Conservation (phyloP, 1,140 invertebrate species). For the Neodiprion virginianus region DNA sequence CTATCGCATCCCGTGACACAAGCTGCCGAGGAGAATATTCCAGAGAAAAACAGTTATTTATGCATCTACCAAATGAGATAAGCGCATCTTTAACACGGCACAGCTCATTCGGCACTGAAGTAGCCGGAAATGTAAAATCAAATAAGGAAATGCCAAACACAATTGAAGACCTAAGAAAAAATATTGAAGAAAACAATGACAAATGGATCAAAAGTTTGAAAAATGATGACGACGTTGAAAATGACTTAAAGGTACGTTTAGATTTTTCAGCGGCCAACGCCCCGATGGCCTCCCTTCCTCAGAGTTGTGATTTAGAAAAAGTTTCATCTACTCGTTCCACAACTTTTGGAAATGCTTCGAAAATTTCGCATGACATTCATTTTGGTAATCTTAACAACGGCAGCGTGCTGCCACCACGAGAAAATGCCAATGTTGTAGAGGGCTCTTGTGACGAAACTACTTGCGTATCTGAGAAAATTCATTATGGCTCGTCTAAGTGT, state of each 20-base stretch:
- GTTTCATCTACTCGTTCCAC: no score
- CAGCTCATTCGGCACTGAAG: background rate
- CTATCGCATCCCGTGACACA: background rate
- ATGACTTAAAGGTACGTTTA: background rate
- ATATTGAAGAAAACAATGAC: background rate
- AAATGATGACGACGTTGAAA: background rate
- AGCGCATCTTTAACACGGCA: background rate
- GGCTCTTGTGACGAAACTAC: background rate
- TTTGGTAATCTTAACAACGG: no score
- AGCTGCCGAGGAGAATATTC: background rate
- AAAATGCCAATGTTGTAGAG: background rate
- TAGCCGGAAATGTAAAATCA: background rate
- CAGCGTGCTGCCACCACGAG: background rate
- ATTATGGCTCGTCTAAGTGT: background rate
- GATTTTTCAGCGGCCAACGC: background rate
- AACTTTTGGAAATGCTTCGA: no score
- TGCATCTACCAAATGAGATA: background rate
- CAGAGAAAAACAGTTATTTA: background rate
- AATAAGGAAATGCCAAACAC: background rate
- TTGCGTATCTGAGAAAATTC: background rate
- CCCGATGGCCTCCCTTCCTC: no score
- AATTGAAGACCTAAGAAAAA: background rate
- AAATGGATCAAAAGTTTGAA: background rate
- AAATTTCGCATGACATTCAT: no score
- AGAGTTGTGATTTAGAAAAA: no score